These are phyloP conservation scores for Hypocryptadius cinnamomeus DNA, from an alignment of 2,113 vertebrate genomes.

Conservation along the genomic window DNA sequence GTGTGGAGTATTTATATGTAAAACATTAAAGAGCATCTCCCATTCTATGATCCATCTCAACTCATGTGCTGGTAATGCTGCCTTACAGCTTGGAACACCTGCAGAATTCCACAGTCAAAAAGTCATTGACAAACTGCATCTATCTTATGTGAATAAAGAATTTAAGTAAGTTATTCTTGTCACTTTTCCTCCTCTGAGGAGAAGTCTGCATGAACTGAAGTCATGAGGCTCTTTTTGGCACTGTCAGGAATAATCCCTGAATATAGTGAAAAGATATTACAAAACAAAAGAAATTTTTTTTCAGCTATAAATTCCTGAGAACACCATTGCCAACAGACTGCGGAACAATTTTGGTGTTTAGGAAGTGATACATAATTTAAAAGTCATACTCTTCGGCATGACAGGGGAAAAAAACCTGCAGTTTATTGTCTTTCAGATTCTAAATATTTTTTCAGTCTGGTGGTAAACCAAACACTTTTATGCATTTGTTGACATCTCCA, in stretches of 20 bases:
- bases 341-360: not conserved
- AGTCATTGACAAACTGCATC: not conserved
- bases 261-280: not conserved
- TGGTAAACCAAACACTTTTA: not conserved
- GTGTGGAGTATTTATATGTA: not conserved
- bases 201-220: not conserved
- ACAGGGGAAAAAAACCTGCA: not conserved
- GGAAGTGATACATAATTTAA: not conserved
- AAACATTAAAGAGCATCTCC: not conserved
- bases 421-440: not conserved
- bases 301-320: not conserved
- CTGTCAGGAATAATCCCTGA: not conserved
- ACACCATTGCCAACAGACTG: not conserved
- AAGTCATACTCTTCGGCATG: not conserved
- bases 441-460: not conserved
- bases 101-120: not conserved
- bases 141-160: not conserved
- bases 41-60: not conserved
- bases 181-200: not conserved
- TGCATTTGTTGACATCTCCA: not conserved
- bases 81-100: not conserved
- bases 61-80: not conserved
- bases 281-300: not conserved
- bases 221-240: not conserved
- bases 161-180: not conserved